Conservation (phyloP, 2,113 vertebrate species). For the Progne subis region DNA sequence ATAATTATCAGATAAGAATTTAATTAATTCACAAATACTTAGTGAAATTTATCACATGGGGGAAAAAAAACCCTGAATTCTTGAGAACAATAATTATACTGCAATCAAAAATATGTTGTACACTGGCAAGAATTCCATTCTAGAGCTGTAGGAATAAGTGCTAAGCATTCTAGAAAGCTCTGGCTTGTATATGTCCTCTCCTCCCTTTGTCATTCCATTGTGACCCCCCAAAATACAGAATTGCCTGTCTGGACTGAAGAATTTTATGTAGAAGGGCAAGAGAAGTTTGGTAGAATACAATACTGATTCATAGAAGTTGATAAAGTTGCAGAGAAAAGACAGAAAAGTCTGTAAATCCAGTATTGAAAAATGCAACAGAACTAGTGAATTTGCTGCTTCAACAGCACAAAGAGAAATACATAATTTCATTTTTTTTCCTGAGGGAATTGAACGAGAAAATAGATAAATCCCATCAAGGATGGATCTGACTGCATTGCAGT, state of each 20-base stretch:
- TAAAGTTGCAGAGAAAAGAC: neutral
- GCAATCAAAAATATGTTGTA: neutral
- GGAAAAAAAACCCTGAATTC: neutral
- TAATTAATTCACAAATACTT: slow-evolving; percentile 28
- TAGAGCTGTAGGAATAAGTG: neutral
- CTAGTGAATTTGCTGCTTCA: neutral
- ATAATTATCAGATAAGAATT: slow-evolving; percentile 28
- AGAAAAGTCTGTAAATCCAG: neutral
- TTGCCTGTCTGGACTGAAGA: neutral
- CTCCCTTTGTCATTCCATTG: neutral
- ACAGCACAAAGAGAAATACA: neutral
- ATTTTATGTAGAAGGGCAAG: neutral
- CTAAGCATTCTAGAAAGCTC: neutral
- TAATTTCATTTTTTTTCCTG: neutral
- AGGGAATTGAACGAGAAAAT: neutral
- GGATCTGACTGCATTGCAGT: neutral
- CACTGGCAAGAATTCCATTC: neutral
- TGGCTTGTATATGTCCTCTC: neutral
- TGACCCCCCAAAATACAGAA: neutral
- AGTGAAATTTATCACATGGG: neutral
- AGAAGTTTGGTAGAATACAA: neutral
- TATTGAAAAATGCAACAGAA: neutral
- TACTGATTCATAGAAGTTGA: neutral
- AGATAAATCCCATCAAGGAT: neutral
- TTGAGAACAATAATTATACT: neutral